Conservation (phyloP, 2,888 invertebrate genomes). For the Catocala nupta region DNA sequence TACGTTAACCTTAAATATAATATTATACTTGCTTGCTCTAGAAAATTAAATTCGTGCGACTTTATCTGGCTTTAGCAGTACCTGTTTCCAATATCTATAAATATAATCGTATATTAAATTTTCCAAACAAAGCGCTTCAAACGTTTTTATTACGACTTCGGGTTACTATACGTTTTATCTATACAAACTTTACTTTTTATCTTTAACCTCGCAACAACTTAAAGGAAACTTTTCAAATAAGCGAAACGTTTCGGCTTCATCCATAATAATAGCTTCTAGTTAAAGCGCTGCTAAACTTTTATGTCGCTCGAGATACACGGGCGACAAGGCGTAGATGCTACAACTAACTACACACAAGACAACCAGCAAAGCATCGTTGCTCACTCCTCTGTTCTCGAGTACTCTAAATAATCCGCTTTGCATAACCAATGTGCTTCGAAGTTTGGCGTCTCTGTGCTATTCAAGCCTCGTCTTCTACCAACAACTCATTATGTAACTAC, state of each 20-base stretch:
- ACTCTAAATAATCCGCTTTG: conserved; percentile 62
- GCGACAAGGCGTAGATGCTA: conserved; percentile 20
- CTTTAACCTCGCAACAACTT: not conserved
- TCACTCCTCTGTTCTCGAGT: conserved; percentile 29
- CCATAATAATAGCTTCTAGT: conserved; percentile 15
- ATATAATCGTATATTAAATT: not conserved
- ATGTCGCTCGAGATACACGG: conserved; percentile 11
- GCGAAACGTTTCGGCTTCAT: conserved; percentile 7
- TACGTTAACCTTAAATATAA: too few species aligned
- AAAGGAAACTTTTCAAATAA: conserved; percentile 12
- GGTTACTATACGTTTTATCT: conserved; percentile 4
- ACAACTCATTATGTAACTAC: conserved; percentile 29
- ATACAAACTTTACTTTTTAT: conserved; percentile 7
- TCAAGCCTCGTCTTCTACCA: conserved; percentile 29
- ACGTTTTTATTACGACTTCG: not conserved
- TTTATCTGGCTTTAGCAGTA: conserved; percentile 1
- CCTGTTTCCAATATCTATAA: not conserved
- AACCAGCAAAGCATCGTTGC: conserved; percentile 41
- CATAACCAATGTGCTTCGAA: conserved; percentile 60
- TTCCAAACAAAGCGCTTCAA: not conserved
- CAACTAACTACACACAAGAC: conserved; percentile 34
- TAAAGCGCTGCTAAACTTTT: conserved; percentile 17
- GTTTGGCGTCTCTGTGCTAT: conserved; percentile 44
- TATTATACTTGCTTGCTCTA: not conserved
- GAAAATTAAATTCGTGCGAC: not conserved